phyloP scores from a whole-genome alignment of 1,140 invertebrate genomes.

The Apis cerana region DNA sequence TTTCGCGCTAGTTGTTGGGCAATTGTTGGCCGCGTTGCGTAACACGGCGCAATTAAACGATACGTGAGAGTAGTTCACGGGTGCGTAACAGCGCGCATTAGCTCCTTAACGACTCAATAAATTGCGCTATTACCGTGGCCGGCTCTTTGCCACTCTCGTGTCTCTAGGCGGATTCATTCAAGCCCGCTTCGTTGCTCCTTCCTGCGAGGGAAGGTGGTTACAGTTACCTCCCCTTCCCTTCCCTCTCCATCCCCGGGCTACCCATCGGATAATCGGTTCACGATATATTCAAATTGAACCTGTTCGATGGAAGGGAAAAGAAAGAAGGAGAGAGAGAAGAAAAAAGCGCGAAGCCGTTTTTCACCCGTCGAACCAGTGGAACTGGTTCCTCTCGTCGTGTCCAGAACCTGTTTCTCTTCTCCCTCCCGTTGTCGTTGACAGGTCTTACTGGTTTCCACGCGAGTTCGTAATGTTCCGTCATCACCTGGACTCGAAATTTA shows the following conservation, averaged over 20 bases:
- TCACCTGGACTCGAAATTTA: slow-evolving; percentile 31
- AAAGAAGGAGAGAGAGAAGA: no score
- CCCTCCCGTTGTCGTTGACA: slow-evolving; percentile 30
- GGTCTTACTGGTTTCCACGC: slow-evolving; percentile 53
- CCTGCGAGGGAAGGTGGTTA: neutral
- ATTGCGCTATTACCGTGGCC: slow-evolving; percentile 29
- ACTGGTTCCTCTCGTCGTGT: slow-evolving; percentile 34
- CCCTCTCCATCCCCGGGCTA: no score
- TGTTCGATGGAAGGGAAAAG: slow-evolving; percentile 28
- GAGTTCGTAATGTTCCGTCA: slow-evolving; percentile 55
- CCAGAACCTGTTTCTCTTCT: slow-evolving; percentile 43
- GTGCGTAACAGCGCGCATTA: slow-evolving; percentile 16
- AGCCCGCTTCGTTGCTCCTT: neutral
- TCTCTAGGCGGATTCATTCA: slow-evolving; percentile 33
- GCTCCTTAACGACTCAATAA: slow-evolving; percentile 30
- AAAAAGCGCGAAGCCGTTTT: slow-evolving; percentile 55
- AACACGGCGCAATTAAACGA: slow-evolving; percentile 30
- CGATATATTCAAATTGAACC: slow-evolving; percentile 54
- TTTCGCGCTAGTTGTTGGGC: neutral
- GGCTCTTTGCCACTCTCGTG: neutral
- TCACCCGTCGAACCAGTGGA: slow-evolving; percentile 59
- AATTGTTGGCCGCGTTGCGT: slow-evolving; percentile 28
- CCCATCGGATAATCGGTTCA: slow-evolving; percentile 42
- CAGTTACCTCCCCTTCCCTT: slow-evolving; percentile 14
- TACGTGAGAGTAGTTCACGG: slow-evolving; percentile 21